A percentile compares a stretch with the other conserved stretches of the same genome.
phyloP scores from a whole-genome alignment of 2,113 vertebrate genomes.

The Carollia perspicillata region DNA sequence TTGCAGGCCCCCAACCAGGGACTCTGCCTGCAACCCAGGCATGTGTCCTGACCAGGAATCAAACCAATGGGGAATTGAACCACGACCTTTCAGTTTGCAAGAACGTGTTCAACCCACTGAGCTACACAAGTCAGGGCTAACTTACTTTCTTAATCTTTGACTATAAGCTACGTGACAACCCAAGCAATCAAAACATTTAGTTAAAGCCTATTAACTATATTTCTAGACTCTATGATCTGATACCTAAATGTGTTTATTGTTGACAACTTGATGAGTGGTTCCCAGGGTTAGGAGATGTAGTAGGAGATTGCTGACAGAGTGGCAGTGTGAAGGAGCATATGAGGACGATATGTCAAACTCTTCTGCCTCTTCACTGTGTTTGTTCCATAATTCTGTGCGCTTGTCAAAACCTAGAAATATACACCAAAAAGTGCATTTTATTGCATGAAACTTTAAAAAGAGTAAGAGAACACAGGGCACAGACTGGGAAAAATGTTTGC shows the following conservation, averaged over 20 bases:
- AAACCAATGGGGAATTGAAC: too few relatives aligned
- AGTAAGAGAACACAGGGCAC: not conserved
- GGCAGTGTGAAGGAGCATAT: not conserved
- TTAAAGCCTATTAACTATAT: not conserved
- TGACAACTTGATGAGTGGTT: not conserved
- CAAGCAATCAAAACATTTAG: not conserved
- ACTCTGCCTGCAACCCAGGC: too few relatives aligned
- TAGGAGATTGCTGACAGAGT: not conserved
- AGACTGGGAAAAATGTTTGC: not conserved
- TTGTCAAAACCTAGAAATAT: not conserved
- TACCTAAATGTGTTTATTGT: not conserved
- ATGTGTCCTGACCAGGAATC: too few relatives aligned
- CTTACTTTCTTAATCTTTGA: not conserved
- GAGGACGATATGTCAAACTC: not conserved
- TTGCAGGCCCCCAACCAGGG: too few relatives aligned
- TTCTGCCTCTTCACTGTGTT: not conserved
- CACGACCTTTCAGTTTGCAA: too few relatives aligned
- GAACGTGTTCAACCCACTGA: too few relatives aligned
- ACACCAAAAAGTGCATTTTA: not conserved
- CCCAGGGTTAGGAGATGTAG: too few relatives aligned
- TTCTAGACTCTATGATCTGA: not conserved
- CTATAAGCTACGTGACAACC: not conserved
- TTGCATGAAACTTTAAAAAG: not conserved
- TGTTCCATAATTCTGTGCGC: not conserved
- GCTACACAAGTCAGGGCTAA: too few relatives aligned